phyloP scores from a whole-genome alignment of 2,797 vertebrate genomes.

The Molossus molossus region DNA sequence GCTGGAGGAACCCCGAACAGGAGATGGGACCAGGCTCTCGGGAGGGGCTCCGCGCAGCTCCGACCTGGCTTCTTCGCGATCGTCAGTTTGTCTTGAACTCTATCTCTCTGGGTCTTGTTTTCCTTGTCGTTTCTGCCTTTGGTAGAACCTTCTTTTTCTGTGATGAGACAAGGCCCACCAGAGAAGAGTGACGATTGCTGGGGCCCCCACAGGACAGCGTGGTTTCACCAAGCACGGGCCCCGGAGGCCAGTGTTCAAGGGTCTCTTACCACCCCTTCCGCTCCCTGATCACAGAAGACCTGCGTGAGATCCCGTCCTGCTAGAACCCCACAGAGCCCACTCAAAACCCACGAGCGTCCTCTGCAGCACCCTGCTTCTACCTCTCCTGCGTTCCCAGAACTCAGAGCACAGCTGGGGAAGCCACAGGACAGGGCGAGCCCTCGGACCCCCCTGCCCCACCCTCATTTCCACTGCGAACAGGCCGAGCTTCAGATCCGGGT shows the following conservation, averaged over 20 bases:
- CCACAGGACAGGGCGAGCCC: accelerated
- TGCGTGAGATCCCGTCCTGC: neutral
- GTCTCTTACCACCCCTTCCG: neutral
- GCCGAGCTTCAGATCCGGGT: neutral
- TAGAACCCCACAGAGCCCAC: neutral
- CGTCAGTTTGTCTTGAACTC: neutral
- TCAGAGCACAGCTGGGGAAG: neutral
- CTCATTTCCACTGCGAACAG: neutral
- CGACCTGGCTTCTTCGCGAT: neutral
- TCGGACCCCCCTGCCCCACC: neutral
- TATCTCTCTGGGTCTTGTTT: neutral
- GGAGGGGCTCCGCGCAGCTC: accelerated
- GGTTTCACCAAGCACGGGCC: neutral
- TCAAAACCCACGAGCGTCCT: neutral
- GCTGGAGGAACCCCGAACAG: conserved; percentile 61
- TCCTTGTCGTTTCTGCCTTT: neutral
- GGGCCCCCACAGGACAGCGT: accelerated
- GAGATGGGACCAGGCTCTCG: too few species aligned
- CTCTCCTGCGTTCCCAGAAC: neutral
- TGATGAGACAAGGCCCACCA: neutral
- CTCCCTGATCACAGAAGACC: accelerated
- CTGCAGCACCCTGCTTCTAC: accelerated
- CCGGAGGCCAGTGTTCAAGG: too few species aligned
- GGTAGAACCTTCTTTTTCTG: neutral
- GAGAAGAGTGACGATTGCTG: accelerated